Base-by-base conservation (phyloP, 2,113 vertebrate genomes). In the Ophthalmolycus amberensis region DNA sequence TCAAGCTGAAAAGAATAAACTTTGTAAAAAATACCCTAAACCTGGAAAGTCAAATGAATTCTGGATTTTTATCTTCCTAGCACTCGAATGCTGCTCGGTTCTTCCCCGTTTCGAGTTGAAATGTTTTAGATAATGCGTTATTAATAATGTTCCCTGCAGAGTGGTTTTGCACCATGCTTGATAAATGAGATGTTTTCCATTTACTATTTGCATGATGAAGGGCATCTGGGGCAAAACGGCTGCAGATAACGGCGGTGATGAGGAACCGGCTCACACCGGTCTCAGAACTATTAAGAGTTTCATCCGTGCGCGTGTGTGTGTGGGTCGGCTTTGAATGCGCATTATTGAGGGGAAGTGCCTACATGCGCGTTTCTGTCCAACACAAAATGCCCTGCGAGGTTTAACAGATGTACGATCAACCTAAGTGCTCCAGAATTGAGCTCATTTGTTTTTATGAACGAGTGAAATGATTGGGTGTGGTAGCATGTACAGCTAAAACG, bases 151-250 rank as follows among this genome's bases (percentile, higher is more conserved):
- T 82, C 84, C 74, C 82, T 32, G 66, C 79, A 82, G 79, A 88
- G 72, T 54, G 83, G 50, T 40, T 79, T 76, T 80, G 59, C 69
- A 34, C 52, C 59, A 5, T 0, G 44, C 66, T 84, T 90, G 83
- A 91, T 89, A 81, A 91, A 89, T 85, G 89, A 87, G 86, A 78
- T 67, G 4, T 75, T 87, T 91, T 78, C 82, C 81, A 88, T 86
- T 86, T 85, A 77, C 84, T 86, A 90, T 91, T 91, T 91, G 83
- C 83, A 80, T 84, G 87, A 91, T 89, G 88, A 92, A 88, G 83
- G 86, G 64, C 81, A 88, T 81, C 71, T 54, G 82, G 86, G 86
- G 86, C 85, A 67, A 62, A 75, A 37, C 52, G 58, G 50, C 64
- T 10, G 72, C 68, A 84, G 88, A 92, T 91, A 90, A 84, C 29